Conservation (phyloP, 2,888 invertebrate genomes). For the Clivina fossor region DNA sequence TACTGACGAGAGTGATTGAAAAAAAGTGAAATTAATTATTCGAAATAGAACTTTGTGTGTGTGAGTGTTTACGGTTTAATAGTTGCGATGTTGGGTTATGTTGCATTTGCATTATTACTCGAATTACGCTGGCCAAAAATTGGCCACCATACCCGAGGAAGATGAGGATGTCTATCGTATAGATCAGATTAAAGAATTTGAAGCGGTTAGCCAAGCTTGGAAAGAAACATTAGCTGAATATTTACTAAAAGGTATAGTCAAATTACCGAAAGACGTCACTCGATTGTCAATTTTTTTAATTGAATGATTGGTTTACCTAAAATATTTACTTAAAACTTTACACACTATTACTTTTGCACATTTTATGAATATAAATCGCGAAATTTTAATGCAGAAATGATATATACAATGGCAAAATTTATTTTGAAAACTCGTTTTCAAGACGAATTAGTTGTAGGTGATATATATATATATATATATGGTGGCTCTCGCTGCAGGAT, state of each 20-base stretch:
- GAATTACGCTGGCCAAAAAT: constrained; percentile 67
- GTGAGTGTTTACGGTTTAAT: constrained; percentile 14
- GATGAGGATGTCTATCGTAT: constrained; percentile 69
- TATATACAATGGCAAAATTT: too few species aligned
- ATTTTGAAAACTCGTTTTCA: too few species aligned
- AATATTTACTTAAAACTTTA: too few species aligned
- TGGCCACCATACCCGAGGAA: constrained; percentile 61
- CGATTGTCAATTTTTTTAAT: constrained; percentile 4
- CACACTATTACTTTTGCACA: too few species aligned
- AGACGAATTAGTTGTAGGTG: too few species aligned
- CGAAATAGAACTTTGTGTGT: too few species aligned
- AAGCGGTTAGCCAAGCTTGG: constrained; percentile 74
- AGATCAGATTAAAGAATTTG: constrained; percentile 87
- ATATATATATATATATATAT: too few species aligned
- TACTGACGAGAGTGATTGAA: too few species aligned
- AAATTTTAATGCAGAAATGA: too few species aligned
- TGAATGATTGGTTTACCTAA: not conserved
- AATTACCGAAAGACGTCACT: constrained; percentile 1
- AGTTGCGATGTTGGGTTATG: constrained; percentile 60
- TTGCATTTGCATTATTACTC: constrained; percentile 83
- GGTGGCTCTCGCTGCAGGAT: too few species aligned
- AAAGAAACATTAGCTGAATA: constrained; percentile 75
- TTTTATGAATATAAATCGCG: too few species aligned
- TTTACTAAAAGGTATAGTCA: constrained; percentile 67
- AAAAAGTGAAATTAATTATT: too few species aligned